phyloP scores from a whole-genome alignment of 2,113 vertebrate genomes.

The Blennius ocellaris region DNA sequence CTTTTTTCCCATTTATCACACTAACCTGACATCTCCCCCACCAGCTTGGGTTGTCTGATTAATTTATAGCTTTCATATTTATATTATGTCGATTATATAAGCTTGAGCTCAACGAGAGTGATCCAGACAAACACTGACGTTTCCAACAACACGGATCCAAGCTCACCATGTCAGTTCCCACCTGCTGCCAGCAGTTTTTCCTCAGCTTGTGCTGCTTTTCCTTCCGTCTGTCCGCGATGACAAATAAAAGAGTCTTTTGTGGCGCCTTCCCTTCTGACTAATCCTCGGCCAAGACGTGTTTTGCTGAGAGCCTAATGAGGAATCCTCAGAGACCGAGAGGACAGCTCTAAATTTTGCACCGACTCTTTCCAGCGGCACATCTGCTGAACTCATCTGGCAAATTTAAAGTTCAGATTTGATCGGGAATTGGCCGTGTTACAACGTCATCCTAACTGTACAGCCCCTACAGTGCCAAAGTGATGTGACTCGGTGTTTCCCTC shows the following conservation, averaged over 20 bases:
- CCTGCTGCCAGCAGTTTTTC: background rate
- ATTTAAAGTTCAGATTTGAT: conserved; percentile 10
- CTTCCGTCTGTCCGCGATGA: conserved; percentile 9
- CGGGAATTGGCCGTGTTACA: background rate
- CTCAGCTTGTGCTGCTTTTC: background rate
- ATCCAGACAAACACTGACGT: too few relatives aligned
- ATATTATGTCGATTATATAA: too few relatives aligned
- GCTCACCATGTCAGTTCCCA: conserved; percentile 6
- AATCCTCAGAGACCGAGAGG: conserved; percentile 20
- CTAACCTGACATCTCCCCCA: too few relatives aligned
- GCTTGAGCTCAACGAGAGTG: too few relatives aligned
- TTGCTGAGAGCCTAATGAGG: conserved; percentile 44
- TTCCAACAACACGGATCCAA: background rate
- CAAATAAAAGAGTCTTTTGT: conserved; percentile 37
- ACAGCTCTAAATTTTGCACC: conserved; percentile 26
- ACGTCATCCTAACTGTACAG: too few relatives aligned
- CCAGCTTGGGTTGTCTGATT: too few relatives aligned
- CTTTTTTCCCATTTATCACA: too few relatives aligned
- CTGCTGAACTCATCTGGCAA: conserved; percentile 22
- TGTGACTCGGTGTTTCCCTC: too few relatives aligned
- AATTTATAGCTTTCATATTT: too few relatives aligned
- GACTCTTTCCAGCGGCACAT: conserved; percentile 1
- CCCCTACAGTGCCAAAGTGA: too few relatives aligned
- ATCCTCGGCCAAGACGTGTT: conserved; percentile 19
- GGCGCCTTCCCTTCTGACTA: conserved; percentile 21